phyloP scores from a whole-genome alignment of 1,140 invertebrate genomes.

The Heliconius congener region DNA sequence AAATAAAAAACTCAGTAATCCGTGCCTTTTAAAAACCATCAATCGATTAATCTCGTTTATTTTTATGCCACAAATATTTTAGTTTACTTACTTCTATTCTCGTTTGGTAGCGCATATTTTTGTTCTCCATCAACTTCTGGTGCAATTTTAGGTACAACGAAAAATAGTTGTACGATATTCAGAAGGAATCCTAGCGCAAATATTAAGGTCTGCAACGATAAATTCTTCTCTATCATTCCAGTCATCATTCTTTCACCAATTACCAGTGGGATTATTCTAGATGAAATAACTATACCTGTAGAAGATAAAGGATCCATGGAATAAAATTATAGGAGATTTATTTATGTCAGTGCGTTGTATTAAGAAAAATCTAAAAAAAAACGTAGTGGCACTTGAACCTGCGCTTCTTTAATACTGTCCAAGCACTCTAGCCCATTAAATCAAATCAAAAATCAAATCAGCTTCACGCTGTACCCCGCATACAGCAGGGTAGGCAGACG shows the following conservation, averaged over 20 bases:
- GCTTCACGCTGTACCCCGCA: too few relatives aligned
- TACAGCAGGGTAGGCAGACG: too few relatives aligned
- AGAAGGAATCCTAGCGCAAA: constrained; percentile 22
- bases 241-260: constrained; percentile 34
- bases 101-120: constrained; percentile 13
- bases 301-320: neutral
- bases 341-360: too few relatives aligned
- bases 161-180: constrained; percentile 35
- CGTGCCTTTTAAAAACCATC: too few relatives aligned
- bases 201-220: constrained; percentile 18
- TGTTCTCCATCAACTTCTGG: constrained; percentile 18
- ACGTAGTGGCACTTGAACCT: too few relatives aligned
- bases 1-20: too few relatives aligned
- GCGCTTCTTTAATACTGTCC: too few relatives aligned
- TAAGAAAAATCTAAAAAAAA: too few relatives aligned
- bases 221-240: constrained; percentile 14
- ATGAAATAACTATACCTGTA: constrained; percentile 36
- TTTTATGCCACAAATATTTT: neutral
- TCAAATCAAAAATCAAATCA: too few relatives aligned
- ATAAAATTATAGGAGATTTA: too few relatives aligned
- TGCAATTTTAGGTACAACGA: constrained; percentile 20
- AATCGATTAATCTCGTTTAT: too few relatives aligned
- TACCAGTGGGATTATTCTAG: constrained; percentile 33
- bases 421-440: too few relatives aligned
- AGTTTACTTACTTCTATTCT: constrained; percentile 40